Base-by-base conservation (phyloP, 2,888 invertebrate genomes). In the Pemphredon lugubris region DNA sequence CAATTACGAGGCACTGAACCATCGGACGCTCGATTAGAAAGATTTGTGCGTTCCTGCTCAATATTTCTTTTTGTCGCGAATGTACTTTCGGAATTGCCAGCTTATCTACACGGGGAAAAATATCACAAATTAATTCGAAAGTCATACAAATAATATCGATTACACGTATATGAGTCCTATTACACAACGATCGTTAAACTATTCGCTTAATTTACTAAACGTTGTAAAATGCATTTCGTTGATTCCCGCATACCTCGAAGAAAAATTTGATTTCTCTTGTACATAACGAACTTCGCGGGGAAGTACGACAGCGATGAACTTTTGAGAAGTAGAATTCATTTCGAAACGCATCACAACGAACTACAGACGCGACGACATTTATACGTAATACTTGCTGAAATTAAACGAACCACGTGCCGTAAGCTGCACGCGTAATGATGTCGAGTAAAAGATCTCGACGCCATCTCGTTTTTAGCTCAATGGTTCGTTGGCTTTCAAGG, bases 111-210 rank as follows among this genome's bases (percentile, higher is more conserved):
- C 32, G 13, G 40, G 9, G 34, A 21, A 40, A 47, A 64, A 58
- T 70, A 72, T 72, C 71, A 71, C 54, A 70, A 64, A 70, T 64
- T 37, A 53, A 40, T 40, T 47, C 44, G 45, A 63, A 70, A 44
- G 32, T 55, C 48, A 21, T 13, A 26, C 11, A 40, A 44, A 20
- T 34, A 48, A 55, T 30, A 55, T 55, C 42, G 30, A 14, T 20
- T 34, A 13, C 1, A 16, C 16, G n/a, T n/a, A n/a, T n/a, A n/a
- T n/a, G n/a, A n/a, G n/a, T n/a, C n/a, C n/a, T n/a, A n/a, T n/a
- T n/a, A n/a, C n/a, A n/a, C n/a, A n/a, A n/a, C n/a, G n/a, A n/a
- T n/a, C n/a, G n/a, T n/a, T n/a, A n/a, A n/a, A n/a, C n/a, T n/a
- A n/a, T n/a, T n/a, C n/a, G n/a, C n/a, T n/a, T n/a, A n/a, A n/a